Base-by-base conservation (phyloP, 2,797 vertebrate species). In the Diglossa cyanea region DNA sequence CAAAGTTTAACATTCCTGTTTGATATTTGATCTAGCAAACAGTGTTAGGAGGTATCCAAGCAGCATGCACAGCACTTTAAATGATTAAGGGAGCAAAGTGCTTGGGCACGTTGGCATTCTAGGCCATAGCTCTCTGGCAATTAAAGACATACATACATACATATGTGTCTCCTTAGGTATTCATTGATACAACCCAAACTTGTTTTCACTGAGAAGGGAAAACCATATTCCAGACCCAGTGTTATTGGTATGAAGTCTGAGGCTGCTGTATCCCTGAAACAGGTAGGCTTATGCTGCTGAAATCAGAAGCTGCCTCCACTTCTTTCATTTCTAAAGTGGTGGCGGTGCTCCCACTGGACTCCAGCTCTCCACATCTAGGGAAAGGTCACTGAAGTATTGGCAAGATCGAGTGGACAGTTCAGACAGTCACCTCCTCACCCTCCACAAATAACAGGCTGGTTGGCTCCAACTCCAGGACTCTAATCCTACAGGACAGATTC, bases 1-100 rank as follows among this genome's bases (percentile, higher is more conserved):
- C 93, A 91, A 92, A 93, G 93, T 94, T 96, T 94, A 81, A 94
- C 96, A 95, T 95, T 97, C 81, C 88, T 95, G 47, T 90, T 97
- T 97, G 96, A 97, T 94, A 86, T 95, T 91, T 94, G 96, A 97
- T 90, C 95, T 89, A 95, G 93, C 96, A 97, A 98, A 97, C 93
- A 96, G 96, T 88, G 84, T 82, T 95, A 96, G 83, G 95, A 97
- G 96, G 94, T 91, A 90, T 96, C 95, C 90, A 94, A 92, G 85
- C 94, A 96, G 94, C 74, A 75, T 30, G 66, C 90, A 88, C 73
- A 93, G 91, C 91, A 96, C 96, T 97, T 95, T 80, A 94, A 95
- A 88, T 47, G 83, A 89, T 92, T 94, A 92, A 93, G 71, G 40
- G 90, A 94, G 86, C 79, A 92, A 86, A 90, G 81, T 86, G 89